Base-by-base conservation (phyloP, 1,140 invertebrate genomes). In the Oryctes rhinoceros region DNA sequence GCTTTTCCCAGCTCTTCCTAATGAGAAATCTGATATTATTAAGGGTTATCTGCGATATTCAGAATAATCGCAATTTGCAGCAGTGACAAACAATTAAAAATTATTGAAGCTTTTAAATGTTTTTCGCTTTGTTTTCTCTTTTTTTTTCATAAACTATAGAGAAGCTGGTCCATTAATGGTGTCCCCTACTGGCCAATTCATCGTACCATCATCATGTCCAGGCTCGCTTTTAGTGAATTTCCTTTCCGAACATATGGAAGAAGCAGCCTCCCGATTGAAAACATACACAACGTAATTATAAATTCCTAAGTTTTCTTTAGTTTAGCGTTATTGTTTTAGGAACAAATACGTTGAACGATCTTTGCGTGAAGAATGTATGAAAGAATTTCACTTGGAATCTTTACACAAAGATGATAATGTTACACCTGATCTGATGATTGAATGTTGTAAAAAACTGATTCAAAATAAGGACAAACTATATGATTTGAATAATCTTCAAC, bases 161-260 rank as follows among this genome's bases (percentile, higher is more conserved):
- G 96, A 96, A 88, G 94, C 96, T 18, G 96, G 96, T 3, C 96
- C 96, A 0, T 85, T 98, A 59, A 97, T 97, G 95, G 90, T 98
- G n/a, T 96, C 95, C 7, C 96, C 96, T 0, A 97, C 95, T 49
- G 96, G 96, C 24, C 96, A 97, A 88, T 96, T 98, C 83, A 96
- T 97, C 67, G 95, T 96, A 0, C 96, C 96, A 35, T 94, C 95
- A 18, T 96, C 96, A 0, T 97, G 96, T 87, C 96, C 96, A 10
- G 93, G 95, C 0, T 93, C 92, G 81, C 91, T 97, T 79, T 88
- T 97, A 49, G 92, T 97, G 1, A 94, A 93, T 84, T 98, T 97
- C 85, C 94, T 98, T 49, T 91, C 92, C 6, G 91, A 93, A 35
- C 91, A 96, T 87, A 90, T 97, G 82, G 89, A 93, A 47, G 90